phyloP scores from a whole-genome alignment of 2,888 invertebrate genomes.

The Syrista parreyssii region DNA sequence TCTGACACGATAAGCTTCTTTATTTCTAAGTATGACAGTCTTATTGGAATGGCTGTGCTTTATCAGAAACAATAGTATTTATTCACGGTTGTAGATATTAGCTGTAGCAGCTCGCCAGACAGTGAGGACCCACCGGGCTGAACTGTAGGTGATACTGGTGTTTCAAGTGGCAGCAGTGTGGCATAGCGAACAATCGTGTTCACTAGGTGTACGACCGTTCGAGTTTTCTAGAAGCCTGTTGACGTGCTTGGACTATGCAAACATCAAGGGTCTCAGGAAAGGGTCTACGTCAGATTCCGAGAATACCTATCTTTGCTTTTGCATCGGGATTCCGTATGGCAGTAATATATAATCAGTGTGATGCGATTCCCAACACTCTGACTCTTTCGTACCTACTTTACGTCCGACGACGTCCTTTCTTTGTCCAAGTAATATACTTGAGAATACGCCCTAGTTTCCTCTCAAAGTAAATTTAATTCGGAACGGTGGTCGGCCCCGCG shows the following conservation, averaged over 20 bases:
- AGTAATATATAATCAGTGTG: neutral
- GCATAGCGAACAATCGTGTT: too few relatives aligned
- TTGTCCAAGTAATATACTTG: slow-evolving; percentile 1
- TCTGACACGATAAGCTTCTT: neutral
- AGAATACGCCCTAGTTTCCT: neutral
- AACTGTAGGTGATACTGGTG: too few relatives aligned
- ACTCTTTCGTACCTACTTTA: neutral
- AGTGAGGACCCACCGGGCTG: neutral
- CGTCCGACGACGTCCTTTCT: neutral
- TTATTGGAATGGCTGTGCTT: neutral
- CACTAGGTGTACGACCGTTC: too few relatives aligned
- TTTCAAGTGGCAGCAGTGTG: too few relatives aligned
- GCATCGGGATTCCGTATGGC: neutral
- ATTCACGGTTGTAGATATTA: neutral
- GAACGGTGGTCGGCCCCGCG: neutral
- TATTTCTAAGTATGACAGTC: neutral
- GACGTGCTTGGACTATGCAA: too few relatives aligned
- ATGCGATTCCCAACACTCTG: neutral
- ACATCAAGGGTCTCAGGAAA: neutral
- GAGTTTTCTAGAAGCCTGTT: too few relatives aligned
- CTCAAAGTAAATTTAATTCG: slow-evolving; percentile 6
- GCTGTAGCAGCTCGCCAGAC: neutral
- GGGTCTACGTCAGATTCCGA: neutral
- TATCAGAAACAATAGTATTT: neutral
- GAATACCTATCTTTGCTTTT: neutral